Conservation (phyloP, 1,140 invertebrate species). For the Notospermus geniculatus region DNA sequence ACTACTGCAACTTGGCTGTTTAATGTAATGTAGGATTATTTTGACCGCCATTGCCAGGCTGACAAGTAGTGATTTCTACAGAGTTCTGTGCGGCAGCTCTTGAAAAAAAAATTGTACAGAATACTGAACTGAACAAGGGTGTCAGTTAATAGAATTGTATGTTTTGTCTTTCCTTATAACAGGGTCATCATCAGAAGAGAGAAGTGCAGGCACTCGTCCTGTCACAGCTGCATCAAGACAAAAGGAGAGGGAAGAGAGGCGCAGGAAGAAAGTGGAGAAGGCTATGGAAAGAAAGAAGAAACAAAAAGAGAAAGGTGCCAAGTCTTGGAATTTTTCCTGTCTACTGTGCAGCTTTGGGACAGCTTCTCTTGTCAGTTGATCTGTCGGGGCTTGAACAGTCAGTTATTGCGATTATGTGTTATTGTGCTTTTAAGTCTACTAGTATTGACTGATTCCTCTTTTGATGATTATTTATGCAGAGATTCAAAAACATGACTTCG, state of each 20-base stretch:
- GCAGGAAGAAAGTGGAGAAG: constrained; percentile 47
- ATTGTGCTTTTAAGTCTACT: no score
- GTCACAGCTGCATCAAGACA: constrained; percentile 47
- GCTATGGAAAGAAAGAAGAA: constrained; percentile 41
- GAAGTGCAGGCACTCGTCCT: constrained; percentile 32
- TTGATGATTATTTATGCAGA: background rate
- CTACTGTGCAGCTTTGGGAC: background rate
- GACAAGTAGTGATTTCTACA: no score
- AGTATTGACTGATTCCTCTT: no score
- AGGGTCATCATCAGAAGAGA: constrained; percentile 26
- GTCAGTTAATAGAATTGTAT: no score
- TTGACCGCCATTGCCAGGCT: no score
- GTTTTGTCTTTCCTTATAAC: no score
- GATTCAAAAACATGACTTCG: background rate
- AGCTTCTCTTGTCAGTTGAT: background rate
- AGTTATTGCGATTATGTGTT: no score
- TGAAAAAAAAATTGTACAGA: no score
- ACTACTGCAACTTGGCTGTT: background rate
- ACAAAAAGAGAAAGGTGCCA: constrained; percentile 24
- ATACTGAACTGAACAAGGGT: no score
- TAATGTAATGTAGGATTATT: no score
- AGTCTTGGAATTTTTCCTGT: background rate
- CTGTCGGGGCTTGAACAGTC: no score
- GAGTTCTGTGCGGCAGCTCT: no score
- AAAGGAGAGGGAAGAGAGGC: constrained; percentile 51